phyloP scores from a whole-genome alignment of 1,140 invertebrate species.

The Caerostris extrusa region DNA sequence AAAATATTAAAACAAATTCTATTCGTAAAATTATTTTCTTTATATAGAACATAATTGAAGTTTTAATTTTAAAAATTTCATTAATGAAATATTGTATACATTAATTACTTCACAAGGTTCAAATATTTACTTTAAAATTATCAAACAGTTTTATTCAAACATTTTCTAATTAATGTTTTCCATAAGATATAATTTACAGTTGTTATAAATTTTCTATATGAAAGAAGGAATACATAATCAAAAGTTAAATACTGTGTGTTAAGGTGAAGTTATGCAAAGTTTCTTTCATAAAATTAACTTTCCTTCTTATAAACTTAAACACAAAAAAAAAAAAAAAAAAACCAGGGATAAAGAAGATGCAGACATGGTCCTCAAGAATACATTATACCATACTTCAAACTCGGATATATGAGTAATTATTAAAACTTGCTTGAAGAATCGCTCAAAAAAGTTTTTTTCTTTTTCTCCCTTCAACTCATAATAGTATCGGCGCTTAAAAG shows the following conservation, averaged over 20 bases:
- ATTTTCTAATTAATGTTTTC: not conserved
- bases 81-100: no score
- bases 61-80: no score
- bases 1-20: no score
- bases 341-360: no score
- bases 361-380: no score
- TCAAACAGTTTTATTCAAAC: not conserved
- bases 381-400: no score
- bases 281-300: constrained; percentile 18
- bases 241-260: not conserved
- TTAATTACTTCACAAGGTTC: no score
- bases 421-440: no score
- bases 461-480: not conserved
- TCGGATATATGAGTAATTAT: no score
- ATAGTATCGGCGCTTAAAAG: no score
- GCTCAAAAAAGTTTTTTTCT: not conserved
- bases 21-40: no score
- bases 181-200: not conserved
- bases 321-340: not conserved
- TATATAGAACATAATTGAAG: no score
- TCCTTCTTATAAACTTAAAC: not conserved
- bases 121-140: not conserved
- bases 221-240: not conserved
- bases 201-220: not conserved
- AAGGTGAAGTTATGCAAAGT: not conserved